These are phyloP conservation scores for Ctenopoma kingsleyae DNA, from an alignment of 2,797 vertebrate genomes.

Conservation along the genomic window DNA sequence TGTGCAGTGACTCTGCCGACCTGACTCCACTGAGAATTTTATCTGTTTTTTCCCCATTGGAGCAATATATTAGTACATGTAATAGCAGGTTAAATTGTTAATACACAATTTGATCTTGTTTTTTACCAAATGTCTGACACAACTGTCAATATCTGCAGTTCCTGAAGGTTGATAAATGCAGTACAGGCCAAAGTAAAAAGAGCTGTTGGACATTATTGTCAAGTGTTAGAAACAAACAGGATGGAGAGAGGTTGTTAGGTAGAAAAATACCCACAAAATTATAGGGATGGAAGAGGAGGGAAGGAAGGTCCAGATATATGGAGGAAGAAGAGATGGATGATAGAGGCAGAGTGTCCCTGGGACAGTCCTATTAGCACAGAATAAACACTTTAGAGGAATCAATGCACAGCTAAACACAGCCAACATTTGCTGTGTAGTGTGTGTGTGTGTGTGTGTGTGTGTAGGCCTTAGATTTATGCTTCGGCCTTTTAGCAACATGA, in stretches of 20 bases:
- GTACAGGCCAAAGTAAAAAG: background rate
- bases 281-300: too few species aligned
- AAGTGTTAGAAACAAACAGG: conserved; percentile 8
- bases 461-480: conserved; percentile 14
- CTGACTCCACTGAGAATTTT: background rate
- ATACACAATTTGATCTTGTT: background rate
- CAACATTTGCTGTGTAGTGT: conserved; percentile 39
- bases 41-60: background rate
- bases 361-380: conserved; percentile 74
- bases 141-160: background rate
- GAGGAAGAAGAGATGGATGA: conserved; percentile 59
- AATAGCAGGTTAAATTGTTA: background rate
- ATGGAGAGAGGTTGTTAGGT: conserved; percentile 18
- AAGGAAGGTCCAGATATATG: conserved; percentile 17
- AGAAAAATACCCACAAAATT: conserved; percentile 22
- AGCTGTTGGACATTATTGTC: background rate
- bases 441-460: background rate
- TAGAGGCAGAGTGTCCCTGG: conserved; percentile 48
- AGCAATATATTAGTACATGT: background rate
- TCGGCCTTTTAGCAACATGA: conserved; percentile 16
- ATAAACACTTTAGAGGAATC: conserved; percentile 72
- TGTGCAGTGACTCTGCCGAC: background rate
- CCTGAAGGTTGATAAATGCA: background rate
- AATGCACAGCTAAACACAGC: conserved; percentile 65
- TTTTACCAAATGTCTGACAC: background rate